Conservation (phyloP, 2,113 vertebrate species). For the Panurus biarmicus region DNA sequence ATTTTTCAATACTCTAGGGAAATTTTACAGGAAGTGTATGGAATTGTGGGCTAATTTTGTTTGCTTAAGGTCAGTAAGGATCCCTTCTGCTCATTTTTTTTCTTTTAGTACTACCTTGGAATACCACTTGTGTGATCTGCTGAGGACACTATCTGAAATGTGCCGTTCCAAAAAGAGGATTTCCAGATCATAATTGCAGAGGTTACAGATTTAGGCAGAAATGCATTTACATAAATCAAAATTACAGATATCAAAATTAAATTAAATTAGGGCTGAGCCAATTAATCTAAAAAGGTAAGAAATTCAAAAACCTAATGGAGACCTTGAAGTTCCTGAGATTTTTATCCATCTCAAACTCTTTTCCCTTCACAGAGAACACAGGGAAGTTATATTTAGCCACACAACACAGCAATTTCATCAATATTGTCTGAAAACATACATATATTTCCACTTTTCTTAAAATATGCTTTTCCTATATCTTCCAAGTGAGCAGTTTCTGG, state of each 20-base stretch:
- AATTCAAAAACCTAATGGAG: not conserved
- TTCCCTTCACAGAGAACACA: not conserved
- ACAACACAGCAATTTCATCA: not conserved
- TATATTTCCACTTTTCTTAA: slow-evolving; percentile 7
- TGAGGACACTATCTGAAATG: not conserved
- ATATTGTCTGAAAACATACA: not conserved
- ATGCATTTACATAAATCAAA: slow-evolving; percentile 7
- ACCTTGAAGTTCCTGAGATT: slow-evolving; percentile 42
- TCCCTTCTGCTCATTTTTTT: not conserved
- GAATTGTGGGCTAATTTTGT: not conserved
- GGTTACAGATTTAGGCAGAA: not conserved
- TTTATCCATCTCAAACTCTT: not conserved
- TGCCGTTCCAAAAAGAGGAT: not conserved
- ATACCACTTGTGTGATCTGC: not conserved
- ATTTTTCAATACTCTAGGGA: not conserved
- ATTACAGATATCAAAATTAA: slow-evolving; percentile 18
- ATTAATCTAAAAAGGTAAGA: not conserved
- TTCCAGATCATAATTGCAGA: not conserved
- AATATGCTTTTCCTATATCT: not conserved
- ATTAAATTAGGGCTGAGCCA: not conserved
- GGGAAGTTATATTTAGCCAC: slow-evolving; percentile 2
- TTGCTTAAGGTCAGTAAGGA: not conserved
- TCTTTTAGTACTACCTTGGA: not conserved
- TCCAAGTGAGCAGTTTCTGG: slow-evolving; percentile 44
- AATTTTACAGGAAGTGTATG: not conserved